Conservation (phyloP, 2,797 vertebrate genomes). For the Rhinatrema bivittatum region DNA sequence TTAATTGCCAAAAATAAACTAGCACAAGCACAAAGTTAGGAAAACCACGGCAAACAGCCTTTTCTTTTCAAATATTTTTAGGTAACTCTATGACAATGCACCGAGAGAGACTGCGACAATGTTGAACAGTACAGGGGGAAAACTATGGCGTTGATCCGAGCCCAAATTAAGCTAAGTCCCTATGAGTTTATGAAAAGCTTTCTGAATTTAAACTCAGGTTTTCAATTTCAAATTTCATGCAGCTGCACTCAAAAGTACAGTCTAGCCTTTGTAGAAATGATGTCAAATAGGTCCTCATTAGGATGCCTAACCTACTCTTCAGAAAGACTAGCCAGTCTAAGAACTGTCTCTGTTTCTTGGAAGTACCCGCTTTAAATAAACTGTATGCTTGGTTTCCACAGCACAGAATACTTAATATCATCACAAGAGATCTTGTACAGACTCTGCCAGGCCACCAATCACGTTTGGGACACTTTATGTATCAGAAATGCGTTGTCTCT, state of each 20-base stretch:
- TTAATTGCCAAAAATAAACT: conserved; percentile 29
- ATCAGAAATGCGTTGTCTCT: conserved; percentile 65
- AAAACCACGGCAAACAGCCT: conserved; percentile 38
- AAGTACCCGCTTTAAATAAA: conserved; percentile 25
- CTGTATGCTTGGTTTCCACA: conserved; percentile 25
- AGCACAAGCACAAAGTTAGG: conserved; percentile 33
- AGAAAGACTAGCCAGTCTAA: conserved; percentile 17
- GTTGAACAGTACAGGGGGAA: too few relatives aligned
- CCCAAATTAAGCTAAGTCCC: conserved; percentile 27
- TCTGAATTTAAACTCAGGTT: conserved; percentile 19
- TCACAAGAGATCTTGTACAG: conserved; percentile 33
- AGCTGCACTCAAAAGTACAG: conserved; percentile 18
- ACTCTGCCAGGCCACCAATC: conserved; percentile 43
- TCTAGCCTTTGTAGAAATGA: conserved; percentile 13
- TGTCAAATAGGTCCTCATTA: conserved; percentile 11
- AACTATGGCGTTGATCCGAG: conserved; percentile 24
- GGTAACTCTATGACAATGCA: conserved; percentile 25
- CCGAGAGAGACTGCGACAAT: conserved; percentile 14
- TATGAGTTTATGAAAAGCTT: conserved; percentile 12
- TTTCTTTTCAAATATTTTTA: conserved; percentile 23
- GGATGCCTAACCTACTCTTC: conserved; percentile 19
- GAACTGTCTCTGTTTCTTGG: conserved; percentile 35
- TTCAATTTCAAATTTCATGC: conserved; percentile 20
- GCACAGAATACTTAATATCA: conserved; percentile 8
- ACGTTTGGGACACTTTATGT: conserved; percentile 75